Evolutionary conservation across 2,888 invertebrate genomes (phyloP).

Genomic region (Tipula helvola): DNA sequence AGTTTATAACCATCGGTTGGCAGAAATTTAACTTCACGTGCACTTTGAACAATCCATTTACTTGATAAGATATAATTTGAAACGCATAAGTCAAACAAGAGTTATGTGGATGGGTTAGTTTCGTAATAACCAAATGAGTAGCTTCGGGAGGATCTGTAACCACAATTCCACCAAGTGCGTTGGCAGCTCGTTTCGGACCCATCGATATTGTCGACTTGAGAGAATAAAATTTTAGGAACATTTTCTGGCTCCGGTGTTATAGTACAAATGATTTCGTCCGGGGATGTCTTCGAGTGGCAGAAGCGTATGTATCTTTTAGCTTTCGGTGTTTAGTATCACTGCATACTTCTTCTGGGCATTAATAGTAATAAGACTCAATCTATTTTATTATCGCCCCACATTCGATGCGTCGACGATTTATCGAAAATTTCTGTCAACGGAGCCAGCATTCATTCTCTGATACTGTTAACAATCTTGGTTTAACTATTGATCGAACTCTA

Average conservation of each 20-base stretch:
- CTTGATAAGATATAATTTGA: conserved; percentile 69
- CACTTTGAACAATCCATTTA: conserved; percentile 77
- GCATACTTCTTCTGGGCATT: too few species aligned
- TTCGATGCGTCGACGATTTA: too few species aligned
- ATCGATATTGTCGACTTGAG: conserved; percentile 39
- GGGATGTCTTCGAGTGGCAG: conserved; percentile 37
- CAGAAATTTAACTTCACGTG: conserved; percentile 65
- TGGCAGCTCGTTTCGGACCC: conserved; percentile 33
- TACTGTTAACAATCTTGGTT: too few species aligned
- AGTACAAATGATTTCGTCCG: conserved; percentile 31
- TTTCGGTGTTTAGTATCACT: conserved; percentile 39
- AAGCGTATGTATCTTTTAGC: conserved; percentile 38
- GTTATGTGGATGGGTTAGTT: conserved; percentile 67
- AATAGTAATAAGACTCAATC: too few species aligned
- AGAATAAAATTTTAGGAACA: conserved; percentile 49
- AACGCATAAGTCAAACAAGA: conserved; percentile 71
- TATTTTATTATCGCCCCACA: too few species aligned
- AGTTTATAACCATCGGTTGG: conserved; percentile 65
- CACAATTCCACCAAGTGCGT: conserved; percentile 68
- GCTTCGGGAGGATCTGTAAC: conserved; percentile 64
- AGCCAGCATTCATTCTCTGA: too few species aligned
- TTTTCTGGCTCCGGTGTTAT: conserved; percentile 42
- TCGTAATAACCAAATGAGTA: conserved; percentile 80
- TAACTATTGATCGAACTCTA: too few species aligned
- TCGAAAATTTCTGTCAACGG: too few species aligned